Percentiles rank a stretch among this genome's conserved stretches.
phyloP scores from a whole-genome alignment of 2,113 vertebrate genomes.

The Tursiops truncatus region DNA sequence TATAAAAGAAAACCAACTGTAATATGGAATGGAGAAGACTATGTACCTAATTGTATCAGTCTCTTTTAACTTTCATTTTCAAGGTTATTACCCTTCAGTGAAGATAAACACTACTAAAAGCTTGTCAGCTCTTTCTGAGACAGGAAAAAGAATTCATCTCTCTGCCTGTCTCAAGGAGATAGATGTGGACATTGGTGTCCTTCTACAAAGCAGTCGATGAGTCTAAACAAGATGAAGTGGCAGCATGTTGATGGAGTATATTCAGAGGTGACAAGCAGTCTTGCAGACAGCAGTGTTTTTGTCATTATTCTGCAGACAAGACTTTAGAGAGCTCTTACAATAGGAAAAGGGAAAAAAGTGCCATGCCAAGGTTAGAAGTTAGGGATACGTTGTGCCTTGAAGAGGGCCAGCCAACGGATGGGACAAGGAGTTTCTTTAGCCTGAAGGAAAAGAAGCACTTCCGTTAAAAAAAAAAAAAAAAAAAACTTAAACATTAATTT shows the following conservation, averaged over 20 bases:
- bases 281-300: constrained; percentile 25
- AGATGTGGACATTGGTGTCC: constrained; percentile 47
- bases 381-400: neutral
- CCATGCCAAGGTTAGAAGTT: constrained; percentile 34
- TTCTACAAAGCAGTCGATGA: constrained; percentile 49
- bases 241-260: constrained; percentile 5
- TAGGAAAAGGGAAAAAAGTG: neutral
- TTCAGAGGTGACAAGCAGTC: constrained; percentile 23
- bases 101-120: constrained; percentile 71
- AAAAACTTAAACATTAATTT: constrained; percentile 5
- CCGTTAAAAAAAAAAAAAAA: no score
- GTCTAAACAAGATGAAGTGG: constrained; percentile 64
- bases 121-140: constrained; percentile 57
- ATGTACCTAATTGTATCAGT: constrained; percentile 17
- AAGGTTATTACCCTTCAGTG: constrained; percentile 72
- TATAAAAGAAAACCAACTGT: neutral
- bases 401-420: neutral
- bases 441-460: neutral
- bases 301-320: constrained; percentile 52
- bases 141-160: constrained; percentile 55
- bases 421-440: neutral
- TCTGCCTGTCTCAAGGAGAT: constrained; percentile 64
- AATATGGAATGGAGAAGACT: neutral
- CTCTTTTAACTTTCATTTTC: constrained; percentile 69
- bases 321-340: constrained; percentile 29